phyloP scores from a whole-genome alignment of 2,888 invertebrate genomes.

The Caenorhabditis angaria region DNA sequence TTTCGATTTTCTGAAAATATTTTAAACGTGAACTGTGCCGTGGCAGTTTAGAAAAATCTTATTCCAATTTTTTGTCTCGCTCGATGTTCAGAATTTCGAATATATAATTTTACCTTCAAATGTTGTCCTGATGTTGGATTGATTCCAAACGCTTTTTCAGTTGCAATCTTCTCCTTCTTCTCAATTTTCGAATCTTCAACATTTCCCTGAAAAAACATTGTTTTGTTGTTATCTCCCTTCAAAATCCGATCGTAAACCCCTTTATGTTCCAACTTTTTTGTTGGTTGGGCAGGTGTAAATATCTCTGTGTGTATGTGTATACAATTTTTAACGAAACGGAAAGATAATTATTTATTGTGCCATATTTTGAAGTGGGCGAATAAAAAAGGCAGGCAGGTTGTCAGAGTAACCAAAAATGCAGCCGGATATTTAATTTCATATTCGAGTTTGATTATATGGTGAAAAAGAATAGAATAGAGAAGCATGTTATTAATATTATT shows the following conservation, averaged over 20 bases:
- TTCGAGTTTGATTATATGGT: constrained; percentile 1
- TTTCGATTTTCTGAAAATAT: no score
- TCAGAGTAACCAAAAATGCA: neutral
- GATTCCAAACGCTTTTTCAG: constrained; percentile 30
- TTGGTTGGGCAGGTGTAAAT: neutral
- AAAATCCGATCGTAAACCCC: neutral
- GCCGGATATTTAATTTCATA: neutral
- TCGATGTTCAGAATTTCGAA: neutral
- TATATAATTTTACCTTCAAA: neutral
- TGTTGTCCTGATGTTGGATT: neutral
- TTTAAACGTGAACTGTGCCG: no score
- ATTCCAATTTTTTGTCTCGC: neutral
- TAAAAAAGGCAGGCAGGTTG: neutral
- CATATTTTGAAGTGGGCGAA: neutral
- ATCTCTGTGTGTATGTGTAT: no score
- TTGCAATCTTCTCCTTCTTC: constrained; percentile 20
- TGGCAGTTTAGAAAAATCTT: no score
- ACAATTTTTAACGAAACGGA: constrained; percentile 1
- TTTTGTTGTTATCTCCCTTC: neutral
- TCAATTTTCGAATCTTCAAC: constrained; percentile 24
- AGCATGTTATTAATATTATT: no score
- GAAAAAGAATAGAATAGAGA: neutral
- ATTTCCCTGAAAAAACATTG: constrained; percentile 17
- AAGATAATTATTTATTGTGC: neutral
- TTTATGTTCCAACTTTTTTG: neutral